Conservation (phyloP, 2,888 invertebrate species). For the Taenaris catops region DNA sequence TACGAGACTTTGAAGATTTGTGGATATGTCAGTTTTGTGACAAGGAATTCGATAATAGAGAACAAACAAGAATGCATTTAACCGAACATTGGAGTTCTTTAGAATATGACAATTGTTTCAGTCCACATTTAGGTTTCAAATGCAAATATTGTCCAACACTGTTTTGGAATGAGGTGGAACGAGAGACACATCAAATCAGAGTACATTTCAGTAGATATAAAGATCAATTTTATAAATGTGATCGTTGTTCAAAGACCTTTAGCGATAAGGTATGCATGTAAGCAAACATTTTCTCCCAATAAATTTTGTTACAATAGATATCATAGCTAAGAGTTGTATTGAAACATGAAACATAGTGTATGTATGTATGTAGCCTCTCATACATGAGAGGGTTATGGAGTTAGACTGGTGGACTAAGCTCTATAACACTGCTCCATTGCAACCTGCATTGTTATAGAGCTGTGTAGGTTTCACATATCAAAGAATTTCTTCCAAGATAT, state of each 20-base stretch:
- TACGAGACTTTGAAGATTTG: constrained; percentile 60
- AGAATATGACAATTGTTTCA: constrained; percentile 64
- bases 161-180: constrained; percentile 73
- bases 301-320: too few species aligned
- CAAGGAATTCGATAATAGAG: constrained; percentile 60
- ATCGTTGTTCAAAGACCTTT: constrained; percentile 49
- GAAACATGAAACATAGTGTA: too few species aligned
- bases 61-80: constrained; percentile 48
- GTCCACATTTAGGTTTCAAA: constrained; percentile 70
- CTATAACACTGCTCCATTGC: too few species aligned
- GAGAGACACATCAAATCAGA: constrained; percentile 61
- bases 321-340: too few species aligned
- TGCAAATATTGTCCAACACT: constrained; percentile 66
- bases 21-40: constrained; percentile 77
- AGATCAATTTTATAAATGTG: constrained; percentile 62
- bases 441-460: too few species aligned
- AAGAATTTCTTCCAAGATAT: too few species aligned
- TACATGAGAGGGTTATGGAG: too few species aligned
- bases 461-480: too few species aligned
- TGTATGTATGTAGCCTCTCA: too few species aligned
- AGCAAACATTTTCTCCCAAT: too few species aligned
- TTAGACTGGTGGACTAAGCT: too few species aligned
- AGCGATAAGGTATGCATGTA: constrained; percentile 63
- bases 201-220: constrained; percentile 50
- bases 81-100: constrained; percentile 49